Evolutionary conservation across 2,113 vertebrate genomes (phyloP), one percentile per base, ranked within the genome.

Genomic region (Marmota flaviventris): DNA sequence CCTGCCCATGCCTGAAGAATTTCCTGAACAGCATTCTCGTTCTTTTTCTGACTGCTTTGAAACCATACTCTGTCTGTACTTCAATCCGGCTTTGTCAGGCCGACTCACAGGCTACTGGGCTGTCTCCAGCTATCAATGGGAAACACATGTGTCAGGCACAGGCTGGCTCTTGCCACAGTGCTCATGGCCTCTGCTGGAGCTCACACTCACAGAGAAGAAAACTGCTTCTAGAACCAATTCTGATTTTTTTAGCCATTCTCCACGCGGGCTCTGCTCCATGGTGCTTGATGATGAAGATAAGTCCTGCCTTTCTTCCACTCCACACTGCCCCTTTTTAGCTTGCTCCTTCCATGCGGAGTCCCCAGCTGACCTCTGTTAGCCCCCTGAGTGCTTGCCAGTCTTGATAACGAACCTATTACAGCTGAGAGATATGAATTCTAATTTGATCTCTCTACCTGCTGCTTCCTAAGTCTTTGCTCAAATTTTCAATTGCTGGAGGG

Each of bases 1-100:
- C 99, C 99, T 99, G 99, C 99, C 99, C 99, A 99, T 98, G 99
- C 99, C 98, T 98, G 98, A 99, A 99, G 99, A 99, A 99, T 99
- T 99, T 99, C 99, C 99, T 99, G 98, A 98, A 98, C 98, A 98
- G 99, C 98, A 98, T 98, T 99, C 98, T 97, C 98, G 89, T 98
- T 98, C 98, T 98, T 98, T 98, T 96, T 98, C 98, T 98, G 97
- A 97, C 98, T 96, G 98, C 99, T 98, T 98, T 98, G 98, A 99
- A 99, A 99, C 98, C 92, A 89, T 97, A 98, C 98, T 96, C 98
- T 98, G 98, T 98, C 98, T 98, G 96, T 97, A 95, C 98, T 98
- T 98, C 98, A 98, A 98, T 98, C 97, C 94, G 94, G 97, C 98
- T 98, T 98, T 98, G 98, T 98, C 98, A 98, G 98, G 97, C 98